These are phyloP conservation scores for Drosophila grimshawi DNA, from an alignment of 1,140 invertebrate genomes.

Conservation along the genomic window DNA sequence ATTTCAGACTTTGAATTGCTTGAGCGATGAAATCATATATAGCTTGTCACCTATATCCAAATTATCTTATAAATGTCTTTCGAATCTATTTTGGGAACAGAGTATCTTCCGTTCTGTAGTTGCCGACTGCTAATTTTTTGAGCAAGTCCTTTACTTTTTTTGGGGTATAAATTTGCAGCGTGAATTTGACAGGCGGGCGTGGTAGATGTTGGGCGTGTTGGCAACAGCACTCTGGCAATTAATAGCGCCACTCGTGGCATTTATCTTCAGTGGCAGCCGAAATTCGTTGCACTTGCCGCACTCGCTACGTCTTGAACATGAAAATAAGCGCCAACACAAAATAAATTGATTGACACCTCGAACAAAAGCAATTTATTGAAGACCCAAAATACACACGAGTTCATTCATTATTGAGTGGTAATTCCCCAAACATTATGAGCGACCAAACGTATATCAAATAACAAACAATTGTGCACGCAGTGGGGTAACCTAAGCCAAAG, in stretches of 20 bases:
- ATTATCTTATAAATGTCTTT: background rate
- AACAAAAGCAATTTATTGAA: slow-evolving; percentile 36
- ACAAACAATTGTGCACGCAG: slow-evolving; percentile 21
- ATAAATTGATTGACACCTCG: slow-evolving; percentile 27
- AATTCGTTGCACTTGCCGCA: slow-evolving; percentile 36
- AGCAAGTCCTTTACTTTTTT: background rate
- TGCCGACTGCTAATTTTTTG: no score
- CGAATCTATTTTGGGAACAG: background rate
- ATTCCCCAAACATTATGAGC: background rate
- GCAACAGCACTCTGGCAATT: slow-evolving; percentile 32
- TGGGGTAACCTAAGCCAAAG: slow-evolving; percentile 20
- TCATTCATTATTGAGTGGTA: slow-evolving; percentile 32
- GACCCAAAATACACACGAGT: slow-evolving; percentile 2
- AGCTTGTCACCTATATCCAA: no score
- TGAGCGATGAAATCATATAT: no score
- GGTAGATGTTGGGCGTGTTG: slow-evolving; percentile 1
- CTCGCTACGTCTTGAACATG: background rate
- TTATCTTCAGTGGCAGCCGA: slow-evolving; percentile 33
- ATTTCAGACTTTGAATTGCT: no score
- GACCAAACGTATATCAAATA: background rate
- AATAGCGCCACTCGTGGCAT: slow-evolving; percentile 29
- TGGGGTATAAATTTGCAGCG: slow-evolving; percentile 28
- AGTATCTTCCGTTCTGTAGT: background rate
- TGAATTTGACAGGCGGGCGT: slow-evolving; percentile 27
- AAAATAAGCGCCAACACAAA: slow-evolving; percentile 9